A percentile compares a stretch with the other conserved stretches of the same genome.
Evolutionary conservation across 2,888 invertebrate genomes (phyloP).

Genomic region (Rhagonycha lutea): DNA sequence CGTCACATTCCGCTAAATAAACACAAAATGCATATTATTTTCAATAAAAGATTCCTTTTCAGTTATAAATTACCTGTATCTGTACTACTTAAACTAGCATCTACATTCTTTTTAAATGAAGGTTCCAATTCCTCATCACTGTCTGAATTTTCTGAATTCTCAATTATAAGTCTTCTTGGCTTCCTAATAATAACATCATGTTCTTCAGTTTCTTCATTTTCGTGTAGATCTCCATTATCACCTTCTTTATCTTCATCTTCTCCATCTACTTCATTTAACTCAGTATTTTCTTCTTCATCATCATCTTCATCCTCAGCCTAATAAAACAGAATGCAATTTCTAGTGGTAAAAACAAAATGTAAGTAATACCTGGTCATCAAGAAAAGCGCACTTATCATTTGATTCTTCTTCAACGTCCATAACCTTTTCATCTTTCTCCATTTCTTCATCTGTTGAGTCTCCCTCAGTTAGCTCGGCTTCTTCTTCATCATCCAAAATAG

Average conservation of each 20-base stretch:
- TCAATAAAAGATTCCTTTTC: not conserved
- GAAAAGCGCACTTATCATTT: slow-evolving; percentile 41
- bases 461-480: slow-evolving; percentile 60
- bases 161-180: slow-evolving; percentile 46
- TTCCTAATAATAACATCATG: slow-evolving; percentile 38
- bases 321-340: slow-evolving; percentile 9
- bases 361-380: slow-evolving; percentile 46
- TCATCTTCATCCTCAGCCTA: slow-evolving; percentile 41
- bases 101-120: not conserved
- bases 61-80: not conserved
- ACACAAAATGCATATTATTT: not conserved
- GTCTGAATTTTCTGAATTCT: slow-evolving; percentile 47
- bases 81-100: not conserved
- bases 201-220: slow-evolving; percentile 35
- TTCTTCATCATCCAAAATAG: slow-evolving; percentile 51
- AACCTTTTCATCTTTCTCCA: slow-evolving; percentile 58
- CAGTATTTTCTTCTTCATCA: slow-evolving; percentile 40
- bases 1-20: slow-evolving; percentile 40
- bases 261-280: slow-evolving; percentile 41
- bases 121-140: slow-evolving; percentile 35
- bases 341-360: not conserved
- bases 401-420: slow-evolving; percentile 46
- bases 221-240: slow-evolving; percentile 15
- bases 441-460: slow-evolving; percentile 55
- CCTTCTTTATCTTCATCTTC: slow-evolving; percentile 37